These are phyloP conservation scores for Heptranchias perlo DNA, from an alignment of 2,113 vertebrate genomes.

Conservation along the genomic window DNA sequence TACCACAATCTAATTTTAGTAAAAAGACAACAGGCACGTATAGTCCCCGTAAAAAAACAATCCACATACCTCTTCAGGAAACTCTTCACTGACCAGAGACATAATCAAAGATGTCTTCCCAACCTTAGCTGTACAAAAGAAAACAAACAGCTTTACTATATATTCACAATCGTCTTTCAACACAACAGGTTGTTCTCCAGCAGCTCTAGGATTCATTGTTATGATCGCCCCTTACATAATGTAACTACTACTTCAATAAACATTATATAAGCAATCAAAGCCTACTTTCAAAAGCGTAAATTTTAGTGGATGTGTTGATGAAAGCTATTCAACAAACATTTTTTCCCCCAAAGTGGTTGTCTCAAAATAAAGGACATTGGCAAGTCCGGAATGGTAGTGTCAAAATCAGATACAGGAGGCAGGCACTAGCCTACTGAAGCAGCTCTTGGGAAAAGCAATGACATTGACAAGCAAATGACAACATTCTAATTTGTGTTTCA, in stretches of 20 bases:
- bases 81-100: conserved; percentile 98
- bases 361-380: not conserved
- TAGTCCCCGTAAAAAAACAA: conserved; percentile 25
- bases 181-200: not conserved
- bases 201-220: not conserved
- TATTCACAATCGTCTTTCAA: not conserved
- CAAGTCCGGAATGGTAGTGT: not conserved
- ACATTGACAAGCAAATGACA: not conserved
- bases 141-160: conserved; percentile 40
- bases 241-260: not conserved
- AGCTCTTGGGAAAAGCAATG: not conserved
- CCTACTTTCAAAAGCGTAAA: not conserved
- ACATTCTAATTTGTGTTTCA: not conserved
- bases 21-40: not conserved
- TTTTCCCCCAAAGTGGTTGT: not conserved
- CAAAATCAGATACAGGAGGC: not conserved
- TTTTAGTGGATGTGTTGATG: not conserved
- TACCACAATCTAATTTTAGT: not conserved
- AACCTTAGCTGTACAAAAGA: conserved; percentile 81
- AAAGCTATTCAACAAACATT: not conserved
- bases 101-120: conserved; percentile 97
- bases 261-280: not conserved
- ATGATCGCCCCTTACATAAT: not conserved
- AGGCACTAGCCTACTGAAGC: not conserved
- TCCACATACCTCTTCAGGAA: conserved; percentile 87